These are phyloP conservation scores for Porites lobata DNA, from an alignment of 92 coral and sea anemone species.

Conservation along the genomic window DNA sequence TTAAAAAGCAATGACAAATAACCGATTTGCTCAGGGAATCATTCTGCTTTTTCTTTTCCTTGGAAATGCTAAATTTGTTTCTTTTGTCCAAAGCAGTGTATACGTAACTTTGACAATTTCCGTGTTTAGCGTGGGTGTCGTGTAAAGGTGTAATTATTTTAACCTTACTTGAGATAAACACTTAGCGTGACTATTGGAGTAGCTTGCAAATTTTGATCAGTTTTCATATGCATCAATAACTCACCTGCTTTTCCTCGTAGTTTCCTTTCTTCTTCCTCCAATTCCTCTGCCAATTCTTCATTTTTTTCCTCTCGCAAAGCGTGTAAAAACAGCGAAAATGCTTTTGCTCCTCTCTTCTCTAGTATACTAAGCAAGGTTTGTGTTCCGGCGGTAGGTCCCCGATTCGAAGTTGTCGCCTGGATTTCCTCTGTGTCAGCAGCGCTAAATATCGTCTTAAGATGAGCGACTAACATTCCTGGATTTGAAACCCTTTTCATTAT, in stretches of 20 bases:
- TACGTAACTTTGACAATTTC: too few relatives aligned
- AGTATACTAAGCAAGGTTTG: constrained; percentile 43
- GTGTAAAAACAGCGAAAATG: constrained; percentile 22
- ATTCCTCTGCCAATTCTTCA: constrained; percentile 6
- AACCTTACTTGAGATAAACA: too few relatives aligned
- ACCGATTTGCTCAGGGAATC: too few relatives aligned
- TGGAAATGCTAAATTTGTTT: too few relatives aligned
- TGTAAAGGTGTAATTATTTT: too few relatives aligned
- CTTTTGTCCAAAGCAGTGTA: too few relatives aligned
- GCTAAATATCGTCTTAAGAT: constrained; percentile 30
- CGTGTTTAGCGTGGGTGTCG: too few relatives aligned
- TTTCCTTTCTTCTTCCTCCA: constrained; percentile 25
- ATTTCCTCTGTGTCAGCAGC: constrained; percentile 45
- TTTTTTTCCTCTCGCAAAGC: constrained; percentile 16
- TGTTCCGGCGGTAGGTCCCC: constrained; percentile 44
- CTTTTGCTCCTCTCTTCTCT: constrained; percentile 60
- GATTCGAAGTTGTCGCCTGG: not conserved
- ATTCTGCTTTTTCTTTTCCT: too few relatives aligned
- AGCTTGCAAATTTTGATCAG: not conserved
- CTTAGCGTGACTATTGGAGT: not conserved
- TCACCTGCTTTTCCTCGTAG: constrained; percentile 19
- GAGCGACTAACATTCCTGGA: constrained; percentile 22
- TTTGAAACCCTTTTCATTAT: constrained; percentile 30
- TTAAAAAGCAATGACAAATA: too few relatives aligned
- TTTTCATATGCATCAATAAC: not conserved